These are phyloP conservation scores for Microctenopoma stevenorrisi DNA, from an alignment of 2,797 vertebrate genomes.

Conservation along the genomic window DNA sequence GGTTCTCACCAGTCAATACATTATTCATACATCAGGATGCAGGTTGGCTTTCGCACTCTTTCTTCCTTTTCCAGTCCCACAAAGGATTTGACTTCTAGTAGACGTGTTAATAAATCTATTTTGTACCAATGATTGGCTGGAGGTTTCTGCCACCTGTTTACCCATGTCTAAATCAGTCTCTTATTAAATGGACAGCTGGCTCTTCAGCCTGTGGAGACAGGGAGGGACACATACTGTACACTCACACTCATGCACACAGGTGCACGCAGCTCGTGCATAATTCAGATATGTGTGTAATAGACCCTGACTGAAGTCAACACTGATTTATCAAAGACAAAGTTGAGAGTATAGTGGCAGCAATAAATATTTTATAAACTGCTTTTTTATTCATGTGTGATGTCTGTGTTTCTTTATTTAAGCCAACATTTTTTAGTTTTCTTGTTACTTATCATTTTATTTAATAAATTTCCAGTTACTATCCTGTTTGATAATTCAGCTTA, in stretches of 20 bases:
- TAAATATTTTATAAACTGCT: no score
- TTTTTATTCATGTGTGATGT: no score
- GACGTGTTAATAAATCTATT: conserved; percentile 75
- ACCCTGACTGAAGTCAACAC: conserved; percentile 31
- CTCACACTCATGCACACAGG: conserved; percentile 28
- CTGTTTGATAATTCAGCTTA: background rate
- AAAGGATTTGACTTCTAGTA: conserved; percentile 60
- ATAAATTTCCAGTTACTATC: background rate
- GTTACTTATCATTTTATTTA: background rate
- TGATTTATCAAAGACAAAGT: conserved; percentile 3
- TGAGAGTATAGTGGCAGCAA: background rate
- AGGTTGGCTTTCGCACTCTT: conserved; percentile 43
- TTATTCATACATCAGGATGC: conserved; percentile 50
- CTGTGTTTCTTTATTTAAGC: background rate
- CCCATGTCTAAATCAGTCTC: conserved; percentile 71
- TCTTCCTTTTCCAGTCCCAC: conserved; percentile 47
- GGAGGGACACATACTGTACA: background rate
- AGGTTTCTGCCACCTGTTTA: conserved; percentile 81
- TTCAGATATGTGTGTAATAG: conserved; percentile 35
- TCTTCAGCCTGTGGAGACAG: conserved; percentile 56
- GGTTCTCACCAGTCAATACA: conserved; percentile 26
- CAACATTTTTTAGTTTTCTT: background rate
- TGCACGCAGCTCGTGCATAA: conserved; percentile 12
- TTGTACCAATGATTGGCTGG: conserved; percentile 78
- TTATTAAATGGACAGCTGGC: conserved; percentile 76